Evolutionary conservation across 2,888 invertebrate genomes (phyloP), one percentile per base, ranked within the genome.

Genomic region (Lepidonotus clava): DNA sequence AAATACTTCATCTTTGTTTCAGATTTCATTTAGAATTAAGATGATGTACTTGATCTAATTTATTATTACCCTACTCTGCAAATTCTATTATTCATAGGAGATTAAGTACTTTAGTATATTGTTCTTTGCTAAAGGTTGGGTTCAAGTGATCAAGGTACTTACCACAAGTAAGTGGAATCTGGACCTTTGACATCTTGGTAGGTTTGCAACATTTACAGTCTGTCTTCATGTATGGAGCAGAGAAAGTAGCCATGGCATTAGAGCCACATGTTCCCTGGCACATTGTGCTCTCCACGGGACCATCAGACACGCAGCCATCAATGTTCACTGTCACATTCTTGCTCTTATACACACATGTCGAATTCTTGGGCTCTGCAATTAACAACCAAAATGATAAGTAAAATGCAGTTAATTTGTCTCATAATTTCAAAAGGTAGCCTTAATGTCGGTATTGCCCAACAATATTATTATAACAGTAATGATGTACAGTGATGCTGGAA

Each of bases 171-270:
- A 83, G 56, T 34, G 53, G 24, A 21, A 83, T 38, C 56, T 32
- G 1, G 38, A 56, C 38, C 18, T 36, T 32, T 0, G 53, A n/a
- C 53, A 83, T 83, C 56, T 34, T 83, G 53, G 36, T 56, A 34
- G 83, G 83, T 56, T 83, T 83, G n/a, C 83, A 83, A 56, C 83
- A 83, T 28, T 83, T 83, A n/a, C 83, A 83, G 83, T 83, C 83
- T 1, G 83, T 83, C 36, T 14, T 56, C 83, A 83, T 83, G 83
- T 46, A 83, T 18, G 83, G 83, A 21, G 83, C 53, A 11, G 8
- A 11, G 56, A 83, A 83, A 6, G 36, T 56, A 34, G 83, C 83
- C 36, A 38, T 34, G 0, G 56, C 83, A 53, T 24, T 83, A 8
- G 83, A 83, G 34, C 28, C 56, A 56, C 83, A 83, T 0, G 83